Evolutionary conservation across 2,888 invertebrate species (phyloP).

Genomic region (Diaphora mendica): DNA sequence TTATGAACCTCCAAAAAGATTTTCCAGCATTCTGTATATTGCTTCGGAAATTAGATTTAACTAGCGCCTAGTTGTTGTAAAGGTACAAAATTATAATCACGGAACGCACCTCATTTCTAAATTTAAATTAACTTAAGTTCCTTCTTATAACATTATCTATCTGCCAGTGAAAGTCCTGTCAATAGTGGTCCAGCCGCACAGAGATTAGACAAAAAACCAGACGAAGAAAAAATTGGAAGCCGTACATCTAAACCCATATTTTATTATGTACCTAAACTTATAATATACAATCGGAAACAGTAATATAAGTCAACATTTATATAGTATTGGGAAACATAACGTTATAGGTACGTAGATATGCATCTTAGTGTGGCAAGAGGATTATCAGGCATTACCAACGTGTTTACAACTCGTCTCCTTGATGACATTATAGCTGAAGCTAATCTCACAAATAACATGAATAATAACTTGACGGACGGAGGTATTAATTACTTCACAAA

Average conservation of each 20-base stretch:
- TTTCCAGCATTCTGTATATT: neutral
- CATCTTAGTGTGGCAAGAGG: constrained; percentile 48
- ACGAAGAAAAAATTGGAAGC: neutral
- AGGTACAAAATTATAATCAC: no score
- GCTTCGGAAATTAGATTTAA: neutral
- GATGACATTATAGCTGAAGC: constrained; percentile 57
- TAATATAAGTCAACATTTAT: neutral
- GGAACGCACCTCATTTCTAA: no score
- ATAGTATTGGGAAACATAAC: neutral
- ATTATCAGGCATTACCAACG: constrained; percentile 61
- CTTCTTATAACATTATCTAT: no score
- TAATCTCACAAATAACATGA: neutral
- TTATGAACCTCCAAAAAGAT: neutral
- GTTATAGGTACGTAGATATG: constrained; percentile 1
- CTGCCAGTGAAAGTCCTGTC: no score
- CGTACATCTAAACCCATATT: neutral
- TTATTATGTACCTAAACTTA: neutral
- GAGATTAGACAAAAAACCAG: no score
- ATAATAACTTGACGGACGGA: neutral
- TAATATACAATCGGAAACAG: neutral
- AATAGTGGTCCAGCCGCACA: no score
- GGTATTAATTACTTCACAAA: neutral
- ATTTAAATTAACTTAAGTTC: no score
- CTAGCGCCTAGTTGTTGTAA: no score
- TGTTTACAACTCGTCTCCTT: constrained; percentile 54